Percentiles rank a stretch among this genome's conserved stretches.
Evolutionary conservation across 2,888 invertebrate species (phyloP).

Genomic region (Metallyticus violacea): DNA sequence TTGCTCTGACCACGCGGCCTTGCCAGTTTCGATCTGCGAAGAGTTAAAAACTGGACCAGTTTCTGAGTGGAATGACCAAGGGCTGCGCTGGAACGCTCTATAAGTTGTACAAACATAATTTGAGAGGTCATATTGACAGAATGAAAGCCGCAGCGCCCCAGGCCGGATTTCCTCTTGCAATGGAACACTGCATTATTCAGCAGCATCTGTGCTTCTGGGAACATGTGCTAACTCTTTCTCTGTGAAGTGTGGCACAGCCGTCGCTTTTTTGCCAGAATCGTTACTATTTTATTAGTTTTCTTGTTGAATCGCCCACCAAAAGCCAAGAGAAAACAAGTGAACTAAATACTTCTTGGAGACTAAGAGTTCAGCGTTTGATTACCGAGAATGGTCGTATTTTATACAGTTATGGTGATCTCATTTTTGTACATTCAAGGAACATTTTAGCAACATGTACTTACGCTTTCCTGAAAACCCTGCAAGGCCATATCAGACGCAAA

Average conservation of each 20-base stretch:
- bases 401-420: too few relatives aligned
- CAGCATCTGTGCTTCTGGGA: neutral
- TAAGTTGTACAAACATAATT: neutral
- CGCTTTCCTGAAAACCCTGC: too few relatives aligned
- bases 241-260: neutral
- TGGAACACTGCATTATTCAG: neutral
- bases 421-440: too few relatives aligned
- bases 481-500: too few relatives aligned
- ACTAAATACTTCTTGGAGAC: too few relatives aligned
- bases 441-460: too few relatives aligned
- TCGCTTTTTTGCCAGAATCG: neutral
- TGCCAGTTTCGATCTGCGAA: neutral
- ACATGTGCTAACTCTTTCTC: neutral
- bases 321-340: neutral
- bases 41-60: neutral
- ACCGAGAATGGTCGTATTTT: too few relatives aligned
- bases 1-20: too few relatives aligned
- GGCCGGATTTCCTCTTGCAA: neutral
- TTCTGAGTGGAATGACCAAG: neutral
- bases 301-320: neutral
- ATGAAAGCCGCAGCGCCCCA: neutral
- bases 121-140: neutral
- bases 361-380: too few relatives aligned
- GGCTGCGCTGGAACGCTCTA: neutral
- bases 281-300: neutral